These are phyloP conservation scores for Horisme vitalbata DNA, from an alignment of 2,888 invertebrate species.

Conservation along the genomic window DNA sequence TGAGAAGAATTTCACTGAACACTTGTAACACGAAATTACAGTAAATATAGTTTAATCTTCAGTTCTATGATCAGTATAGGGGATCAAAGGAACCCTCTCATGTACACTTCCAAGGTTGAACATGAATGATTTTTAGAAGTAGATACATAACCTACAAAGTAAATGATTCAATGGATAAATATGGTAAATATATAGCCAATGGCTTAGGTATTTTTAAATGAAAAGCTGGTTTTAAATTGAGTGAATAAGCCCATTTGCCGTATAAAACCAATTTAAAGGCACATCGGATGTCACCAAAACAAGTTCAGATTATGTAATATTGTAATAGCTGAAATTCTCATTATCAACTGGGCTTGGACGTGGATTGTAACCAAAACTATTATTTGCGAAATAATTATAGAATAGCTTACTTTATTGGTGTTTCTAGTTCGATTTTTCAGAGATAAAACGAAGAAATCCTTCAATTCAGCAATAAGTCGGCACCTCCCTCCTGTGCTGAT, in stretches of 20 bases:
- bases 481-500: slow-evolving; percentile 16
- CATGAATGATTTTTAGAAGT: no score
- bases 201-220: no score
- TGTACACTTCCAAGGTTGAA: no score
- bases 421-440: slow-evolving; percentile 7
- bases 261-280: background rate
- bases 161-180: no score
- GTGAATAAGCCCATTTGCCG: background rate
- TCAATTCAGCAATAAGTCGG: slow-evolving; percentile 10
- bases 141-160: slow-evolving; percentile 39
- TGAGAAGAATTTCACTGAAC: no score
- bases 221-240: background rate
- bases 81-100: no score
- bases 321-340: slow-evolving; percentile 2
- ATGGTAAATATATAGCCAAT: no score
- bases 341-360: background rate
- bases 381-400: background rate
- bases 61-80: no score
- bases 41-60: no score
- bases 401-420: slow-evolving; percentile 26
- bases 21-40: no score
- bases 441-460: slow-evolving; percentile 6
- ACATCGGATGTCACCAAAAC: slow-evolving; percentile 32
- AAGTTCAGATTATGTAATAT: slow-evolving; percentile 58
- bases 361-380: background rate